Evolutionary conservation across 2,113 vertebrate species (phyloP).

Genomic region (Gnathonemus longibarbis): DNA sequence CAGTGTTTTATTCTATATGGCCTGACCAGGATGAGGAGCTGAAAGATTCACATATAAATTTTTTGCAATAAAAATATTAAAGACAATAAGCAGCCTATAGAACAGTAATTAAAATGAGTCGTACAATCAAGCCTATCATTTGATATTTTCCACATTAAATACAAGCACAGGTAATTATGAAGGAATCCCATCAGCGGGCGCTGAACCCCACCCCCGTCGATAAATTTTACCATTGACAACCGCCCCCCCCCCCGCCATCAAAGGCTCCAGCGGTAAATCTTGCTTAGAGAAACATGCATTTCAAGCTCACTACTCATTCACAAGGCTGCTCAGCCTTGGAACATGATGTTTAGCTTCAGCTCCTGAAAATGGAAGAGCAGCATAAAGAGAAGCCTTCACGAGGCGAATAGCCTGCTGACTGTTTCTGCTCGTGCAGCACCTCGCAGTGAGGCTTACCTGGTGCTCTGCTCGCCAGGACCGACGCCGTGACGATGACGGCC

Average conservation of each 20-base stretch:
- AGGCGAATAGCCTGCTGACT: background rate
- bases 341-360: background rate
- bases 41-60: background rate
- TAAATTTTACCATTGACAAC: background rate
- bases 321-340: background rate
- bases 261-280: background rate
- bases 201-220: background rate
- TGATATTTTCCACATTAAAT: background rate
- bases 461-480: conserved; percentile 22
- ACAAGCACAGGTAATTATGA: background rate
- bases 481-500: conserved; percentile 20
- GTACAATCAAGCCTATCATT: background rate
- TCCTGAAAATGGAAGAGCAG: background rate
- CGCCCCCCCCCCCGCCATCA: background rate
- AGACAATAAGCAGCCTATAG: background rate
- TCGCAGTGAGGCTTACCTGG: conserved; percentile 14
- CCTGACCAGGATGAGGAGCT: background rate
- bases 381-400: background rate
- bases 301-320: background rate
- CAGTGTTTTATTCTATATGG: background rate
- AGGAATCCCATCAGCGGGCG: background rate
- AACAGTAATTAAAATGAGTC: background rate
- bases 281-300: background rate
- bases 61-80: background rate
- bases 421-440: background rate